Base-by-base conservation (phyloP, 2,113 vertebrate species). In the Leucopsar rothschildi region DNA sequence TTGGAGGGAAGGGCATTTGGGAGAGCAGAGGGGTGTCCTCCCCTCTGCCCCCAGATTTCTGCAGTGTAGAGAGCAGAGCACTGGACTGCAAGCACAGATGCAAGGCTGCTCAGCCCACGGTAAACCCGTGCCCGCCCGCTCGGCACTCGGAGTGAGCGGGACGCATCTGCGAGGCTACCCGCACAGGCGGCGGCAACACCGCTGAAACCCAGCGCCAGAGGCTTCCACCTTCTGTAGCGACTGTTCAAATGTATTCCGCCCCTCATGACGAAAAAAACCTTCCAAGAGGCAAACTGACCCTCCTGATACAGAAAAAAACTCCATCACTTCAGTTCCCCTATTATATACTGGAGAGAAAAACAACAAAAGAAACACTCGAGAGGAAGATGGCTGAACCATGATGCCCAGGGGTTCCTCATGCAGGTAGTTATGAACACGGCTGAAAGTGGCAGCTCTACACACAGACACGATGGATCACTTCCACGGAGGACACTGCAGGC, bases 391-490 rank as follows among this genome's bases (percentile, higher is more conserved):
- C 15, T 57, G 39, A 53, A 53, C 2, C 29, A 13, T 13, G 49
- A 47, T n/a, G 15, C 9, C 12, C 3, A 37, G 11, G 18, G 31
- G 7, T 55, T 69, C 69, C 39, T 78, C 31, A 45, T 47, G 40
- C 61, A 76, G n/a, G 25, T 47, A 8, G 8, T 35, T 37, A 37
- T 22, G 64, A 31, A 35, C 13, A 5, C 1, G 35, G 52, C 21
- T 63, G 37, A 29, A 55, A 24, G 29, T 10, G 15, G 47, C 53
- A 73, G 53, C 27, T 65, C 37, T 37, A 27, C 18, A 7, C 21
- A 23, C 15, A 39, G 56, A 9, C 31, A 23, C 0, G 0, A 10
- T 1, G 0, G 21, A 31, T 83, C 10, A 0, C 27, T 86, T 18
- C 10, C n/a, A 17, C 0, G 4, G 31, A 68, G 57, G 15, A 57